A percentile compares a stretch with the other conserved stretches of the same genome.
Evolutionary conservation across 1,140 invertebrate species (phyloP).

Genomic region (Leptinotarsa lineolata): DNA sequence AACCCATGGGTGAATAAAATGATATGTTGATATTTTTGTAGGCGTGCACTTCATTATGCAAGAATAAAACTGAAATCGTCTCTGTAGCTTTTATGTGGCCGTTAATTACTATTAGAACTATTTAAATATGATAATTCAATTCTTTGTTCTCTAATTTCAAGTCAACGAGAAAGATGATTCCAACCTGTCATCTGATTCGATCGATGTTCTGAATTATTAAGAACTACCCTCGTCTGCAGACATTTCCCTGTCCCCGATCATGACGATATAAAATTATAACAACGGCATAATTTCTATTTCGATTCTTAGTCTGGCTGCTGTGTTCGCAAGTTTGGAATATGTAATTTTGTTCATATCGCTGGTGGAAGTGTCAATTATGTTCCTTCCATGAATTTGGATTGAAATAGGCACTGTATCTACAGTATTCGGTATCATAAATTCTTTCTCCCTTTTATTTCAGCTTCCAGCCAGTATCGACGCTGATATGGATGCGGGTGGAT

Average conservation of each 20-base stretch:
- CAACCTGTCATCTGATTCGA: background rate
- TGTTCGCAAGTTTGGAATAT: constrained; percentile 40
- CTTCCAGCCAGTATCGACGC: constrained; percentile 13
- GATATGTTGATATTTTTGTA: too few relatives aligned
- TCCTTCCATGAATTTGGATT: constrained; percentile 42
- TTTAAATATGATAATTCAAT: too few relatives aligned
- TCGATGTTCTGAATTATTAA: background rate
- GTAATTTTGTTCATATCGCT: constrained; percentile 41
- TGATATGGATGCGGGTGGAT: background rate
- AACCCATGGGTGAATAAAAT: too few relatives aligned
- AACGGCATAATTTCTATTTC: constrained; percentile 22
- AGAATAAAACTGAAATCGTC: too few relatives aligned
- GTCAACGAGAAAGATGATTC: background rate
- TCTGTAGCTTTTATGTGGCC: too few relatives aligned
- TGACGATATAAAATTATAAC: constrained; percentile 15
- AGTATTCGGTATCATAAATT: constrained; percentile 37
- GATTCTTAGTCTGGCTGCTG: constrained; percentile 42
- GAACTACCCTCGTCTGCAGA: background rate
- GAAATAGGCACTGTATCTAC: constrained; percentile 33
- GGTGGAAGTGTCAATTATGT: constrained; percentile 37
- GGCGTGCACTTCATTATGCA: too few relatives aligned
- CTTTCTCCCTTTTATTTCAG: constrained; percentile 44
- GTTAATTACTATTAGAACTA: too few relatives aligned
- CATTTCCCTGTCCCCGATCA: too few relatives aligned
- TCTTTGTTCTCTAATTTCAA: too few relatives aligned